Conservation (phyloP, 1,140 invertebrate species). For the Hypothenemus hampei region DNA sequence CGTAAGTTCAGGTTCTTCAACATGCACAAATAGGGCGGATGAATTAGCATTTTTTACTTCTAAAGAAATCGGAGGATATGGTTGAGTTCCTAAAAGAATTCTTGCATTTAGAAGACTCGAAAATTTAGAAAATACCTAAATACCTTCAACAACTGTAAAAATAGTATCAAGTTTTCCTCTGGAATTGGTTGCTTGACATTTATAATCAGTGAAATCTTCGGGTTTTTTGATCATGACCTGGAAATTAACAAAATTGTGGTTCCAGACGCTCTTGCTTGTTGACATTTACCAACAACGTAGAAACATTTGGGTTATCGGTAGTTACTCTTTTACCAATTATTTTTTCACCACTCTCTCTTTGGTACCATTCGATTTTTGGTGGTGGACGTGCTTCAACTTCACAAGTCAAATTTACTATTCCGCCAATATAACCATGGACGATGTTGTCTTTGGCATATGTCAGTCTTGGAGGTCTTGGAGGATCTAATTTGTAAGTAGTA, state of each 20-base stretch:
- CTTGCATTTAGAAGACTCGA: not conserved
- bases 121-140: not conserved
- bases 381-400: conserved; percentile 53
- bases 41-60: conserved; percentile 43
- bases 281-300: conserved; percentile 32
- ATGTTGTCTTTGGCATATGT: conserved; percentile 29
- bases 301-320: conserved; percentile 13
- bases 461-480: not conserved
- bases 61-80: conserved; percentile 45
- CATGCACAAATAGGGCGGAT: conserved; percentile 46
- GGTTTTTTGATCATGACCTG: not conserved
- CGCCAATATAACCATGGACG: conserved; percentile 44
- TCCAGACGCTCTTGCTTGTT: not conserved
- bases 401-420: conserved; percentile 52
- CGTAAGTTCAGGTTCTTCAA: conserved; percentile 32
- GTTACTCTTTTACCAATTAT: conserved; percentile 25
- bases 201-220: conserved; percentile 1
- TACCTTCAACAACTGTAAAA: not conserved
- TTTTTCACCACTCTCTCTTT: conserved; percentile 32
- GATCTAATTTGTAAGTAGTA: not conserved
- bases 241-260: not conserved
- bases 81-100: conserved; percentile 46
- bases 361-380: conserved; percentile 53
- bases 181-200: not conserved
- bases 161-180: not conserved